Evolutionary conservation across 2,888 invertebrate genomes (phyloP).

Genomic region (Leptinotarsa peninsularis): DNA sequence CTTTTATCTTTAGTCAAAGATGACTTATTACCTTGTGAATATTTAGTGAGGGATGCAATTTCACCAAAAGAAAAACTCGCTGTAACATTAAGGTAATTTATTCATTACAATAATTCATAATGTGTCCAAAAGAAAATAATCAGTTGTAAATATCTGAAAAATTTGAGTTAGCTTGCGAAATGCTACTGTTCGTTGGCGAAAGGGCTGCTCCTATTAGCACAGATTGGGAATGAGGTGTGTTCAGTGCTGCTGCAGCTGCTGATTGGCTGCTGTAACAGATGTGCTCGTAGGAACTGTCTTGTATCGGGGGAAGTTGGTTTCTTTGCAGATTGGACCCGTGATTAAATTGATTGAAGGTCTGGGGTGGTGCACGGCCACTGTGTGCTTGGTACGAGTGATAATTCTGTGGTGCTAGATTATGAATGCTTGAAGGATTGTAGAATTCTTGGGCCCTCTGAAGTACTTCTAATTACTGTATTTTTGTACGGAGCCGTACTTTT

Average conservation of each 20-base stretch:
- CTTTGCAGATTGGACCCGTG: neutral
- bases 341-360: slow-evolving; percentile 6
- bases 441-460: slow-evolving; percentile 1
- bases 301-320: neutral
- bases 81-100: too few relatives aligned
- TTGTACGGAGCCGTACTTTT: neutral
- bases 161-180: too few relatives aligned
- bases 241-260: neutral
- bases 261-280: neutral
- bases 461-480: slow-evolving; percentile 7
- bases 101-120: too few relatives aligned
- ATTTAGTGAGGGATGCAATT: neutral
- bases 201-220: too few relatives aligned
- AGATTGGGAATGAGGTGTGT: neutral
- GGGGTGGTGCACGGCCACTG: slow-evolving; percentile 1
- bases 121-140: too few relatives aligned
- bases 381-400: neutral
- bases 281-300: neutral
- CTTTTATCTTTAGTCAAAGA: neutral
- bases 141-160: too few relatives aligned
- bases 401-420: neutral
- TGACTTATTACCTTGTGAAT: slow-evolving; percentile 1
- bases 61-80: too few relatives aligned
- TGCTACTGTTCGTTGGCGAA: too few relatives aligned
- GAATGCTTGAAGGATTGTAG: neutral